phyloP scores from a whole-genome alignment of 2,797 vertebrate genomes.

The Alfaro cultratus region DNA sequence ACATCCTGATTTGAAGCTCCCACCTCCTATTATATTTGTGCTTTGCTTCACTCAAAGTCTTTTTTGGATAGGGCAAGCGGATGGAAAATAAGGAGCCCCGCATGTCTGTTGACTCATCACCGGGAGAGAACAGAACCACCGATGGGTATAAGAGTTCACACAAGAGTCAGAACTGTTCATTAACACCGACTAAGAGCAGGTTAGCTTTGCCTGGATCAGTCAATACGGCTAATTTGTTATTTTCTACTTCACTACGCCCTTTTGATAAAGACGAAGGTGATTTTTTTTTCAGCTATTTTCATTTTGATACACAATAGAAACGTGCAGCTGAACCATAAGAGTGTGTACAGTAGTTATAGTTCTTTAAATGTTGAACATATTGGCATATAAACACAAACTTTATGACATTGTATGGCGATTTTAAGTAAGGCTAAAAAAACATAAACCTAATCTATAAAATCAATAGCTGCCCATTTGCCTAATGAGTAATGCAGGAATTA shows the following conservation, averaged over 20 bases:
- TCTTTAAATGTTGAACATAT: background rate
- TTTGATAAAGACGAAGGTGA: background rate
- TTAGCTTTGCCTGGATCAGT: background rate
- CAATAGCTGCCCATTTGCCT: no score
- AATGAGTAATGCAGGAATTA: no score
- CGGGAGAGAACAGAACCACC: conserved; percentile 22
- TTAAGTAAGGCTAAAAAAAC: background rate
- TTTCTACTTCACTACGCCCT: background rate
- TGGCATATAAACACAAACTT: background rate
- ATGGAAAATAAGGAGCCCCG: conserved; percentile 23
- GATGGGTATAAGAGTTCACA: conserved; percentile 25
- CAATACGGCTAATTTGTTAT: background rate
- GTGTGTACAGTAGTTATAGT: background rate
- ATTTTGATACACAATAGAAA: background rate
- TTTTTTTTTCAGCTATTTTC: background rate
- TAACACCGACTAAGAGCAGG: conserved; percentile 17
- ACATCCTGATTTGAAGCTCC: conserved; percentile 21
- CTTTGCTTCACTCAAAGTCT: conserved; percentile 3
- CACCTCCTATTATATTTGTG: background rate
- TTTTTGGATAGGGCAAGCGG: conserved; percentile 2
- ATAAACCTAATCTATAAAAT: no score
- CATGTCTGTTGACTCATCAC: conserved; percentile 43
- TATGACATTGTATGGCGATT: background rate
- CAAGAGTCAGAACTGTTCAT: conserved; percentile 33
- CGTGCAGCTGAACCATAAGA: background rate